phyloP scores from a whole-genome alignment of 2,113 vertebrate species.

The Oreochromis aureus region DNA sequence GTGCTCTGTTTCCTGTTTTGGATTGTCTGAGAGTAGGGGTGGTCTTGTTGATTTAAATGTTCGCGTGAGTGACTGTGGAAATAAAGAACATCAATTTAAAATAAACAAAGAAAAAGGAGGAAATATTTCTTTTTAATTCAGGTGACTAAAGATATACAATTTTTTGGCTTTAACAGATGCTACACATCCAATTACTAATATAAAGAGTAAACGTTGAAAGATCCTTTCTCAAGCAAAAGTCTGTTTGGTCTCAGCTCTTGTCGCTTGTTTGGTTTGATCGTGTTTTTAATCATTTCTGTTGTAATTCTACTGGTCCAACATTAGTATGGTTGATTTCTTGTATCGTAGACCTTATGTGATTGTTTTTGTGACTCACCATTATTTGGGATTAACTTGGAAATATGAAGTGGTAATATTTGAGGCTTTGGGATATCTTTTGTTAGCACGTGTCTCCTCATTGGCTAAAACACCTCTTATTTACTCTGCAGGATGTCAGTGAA shows the following conservation, averaged over 20 bases:
- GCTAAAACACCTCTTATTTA: not conserved
- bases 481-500: slow-evolving; percentile 73
- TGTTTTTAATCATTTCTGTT: not conserved
- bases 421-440: not conserved
- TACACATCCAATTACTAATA: not conserved
- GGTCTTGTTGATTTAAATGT: not conserved
- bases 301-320: not conserved
- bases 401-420: not conserved
- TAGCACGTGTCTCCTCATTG: not conserved
- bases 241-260: not conserved
- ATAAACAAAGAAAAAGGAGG: not conserved
- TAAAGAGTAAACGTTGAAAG: not conserved
- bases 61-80: not conserved
- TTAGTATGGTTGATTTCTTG: not conserved
- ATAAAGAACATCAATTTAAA: not conserved
- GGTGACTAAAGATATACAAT: not conserved
- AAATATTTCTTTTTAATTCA: not conserved
- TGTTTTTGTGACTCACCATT: not conserved
- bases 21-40: not conserved
- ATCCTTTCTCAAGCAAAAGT: not conserved
- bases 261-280: not conserved
- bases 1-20: slow-evolving; percentile 4
- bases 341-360: not conserved
- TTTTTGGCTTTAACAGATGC: not conserved
- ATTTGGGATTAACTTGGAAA: not conserved